Percentiles rank a stretch among this genome's conserved stretches.
phyloP scores from a whole-genome alignment of 2,888 invertebrate genomes.

The Heliconius aoede region DNA sequence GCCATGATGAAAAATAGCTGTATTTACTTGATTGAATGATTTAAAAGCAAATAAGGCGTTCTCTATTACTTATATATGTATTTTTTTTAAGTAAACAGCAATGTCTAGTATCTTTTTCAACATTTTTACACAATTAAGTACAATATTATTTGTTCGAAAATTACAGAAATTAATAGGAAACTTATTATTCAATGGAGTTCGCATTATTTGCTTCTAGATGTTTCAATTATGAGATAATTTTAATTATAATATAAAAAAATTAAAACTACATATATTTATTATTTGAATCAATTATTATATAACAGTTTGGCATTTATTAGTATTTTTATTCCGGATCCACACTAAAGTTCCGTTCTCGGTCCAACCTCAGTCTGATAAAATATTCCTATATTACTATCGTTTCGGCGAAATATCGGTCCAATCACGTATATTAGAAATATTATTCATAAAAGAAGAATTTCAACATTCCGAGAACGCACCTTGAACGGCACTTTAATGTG shows the following conservation, averaged over 20 bases:
- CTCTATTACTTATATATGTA: neutral
- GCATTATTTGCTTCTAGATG: neutral
- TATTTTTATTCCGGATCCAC: neutral
- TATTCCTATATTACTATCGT: no score
- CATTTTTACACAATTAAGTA: neutral
- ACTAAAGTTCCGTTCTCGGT: no score
- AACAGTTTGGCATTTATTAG: neutral
- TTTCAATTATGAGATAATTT: neutral
- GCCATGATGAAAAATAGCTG: slow-evolving; percentile 1
- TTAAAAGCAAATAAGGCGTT: neutral
- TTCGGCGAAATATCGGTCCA: no score
- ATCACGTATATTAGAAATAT: no score
- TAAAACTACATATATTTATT: neutral
- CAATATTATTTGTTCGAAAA: neutral
- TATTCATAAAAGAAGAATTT: no score
- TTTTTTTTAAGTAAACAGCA: no score
- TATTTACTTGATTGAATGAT: neutral
- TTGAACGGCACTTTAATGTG: no score
- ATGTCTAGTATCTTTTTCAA: neutral
- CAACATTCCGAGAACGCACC: no score
- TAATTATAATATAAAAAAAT: neutral
- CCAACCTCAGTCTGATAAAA: no score
- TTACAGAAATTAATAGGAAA: neutral
- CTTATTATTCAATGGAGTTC: neutral
- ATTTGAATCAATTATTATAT: slow-evolving; percentile 8